Evolutionary conservation across 2,797 vertebrate genomes (phyloP).

Genomic region (Sphenodon punctatus): DNA sequence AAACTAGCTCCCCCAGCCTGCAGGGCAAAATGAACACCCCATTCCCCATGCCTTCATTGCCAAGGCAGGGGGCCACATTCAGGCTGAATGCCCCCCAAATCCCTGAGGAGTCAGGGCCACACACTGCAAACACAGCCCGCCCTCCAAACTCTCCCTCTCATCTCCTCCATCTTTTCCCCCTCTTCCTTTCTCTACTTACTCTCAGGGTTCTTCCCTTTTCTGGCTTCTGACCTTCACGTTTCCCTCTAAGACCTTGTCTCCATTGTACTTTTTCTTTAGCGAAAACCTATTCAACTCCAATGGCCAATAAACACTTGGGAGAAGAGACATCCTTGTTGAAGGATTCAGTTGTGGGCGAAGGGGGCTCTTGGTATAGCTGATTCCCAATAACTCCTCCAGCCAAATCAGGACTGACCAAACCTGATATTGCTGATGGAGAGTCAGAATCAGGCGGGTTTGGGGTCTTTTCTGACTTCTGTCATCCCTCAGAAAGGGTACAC

Average conservation of each 20-base stretch:
- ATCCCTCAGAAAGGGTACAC: not conserved
- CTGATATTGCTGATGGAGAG: not conserved
- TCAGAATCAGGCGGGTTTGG: not conserved
- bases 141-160: not conserved
- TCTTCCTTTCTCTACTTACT: not conserved
- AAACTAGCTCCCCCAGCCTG: not conserved
- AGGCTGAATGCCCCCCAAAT: too few species aligned
- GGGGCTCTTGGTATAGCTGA: too few species aligned
- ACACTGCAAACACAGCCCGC: not conserved
- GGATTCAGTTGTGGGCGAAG: not conserved
- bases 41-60: too few species aligned
- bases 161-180: rapidly evolving
- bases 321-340: not conserved
- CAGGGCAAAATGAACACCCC: too few species aligned
- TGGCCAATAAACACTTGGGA: not conserved
- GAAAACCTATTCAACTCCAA: not conserved
- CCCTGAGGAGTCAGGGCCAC: too few species aligned
- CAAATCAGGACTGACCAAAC: not conserved
- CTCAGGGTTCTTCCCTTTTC: not conserved
- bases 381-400: not conserved
- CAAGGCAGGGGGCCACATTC: too few species aligned
- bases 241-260: not conserved
- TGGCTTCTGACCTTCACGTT: not conserved
- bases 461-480: not conserved
- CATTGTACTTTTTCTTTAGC: too few species aligned